These are phyloP conservation scores for Danio aesculapii DNA, from an alignment of 2,797 vertebrate genomes.

Conservation along the genomic window DNA sequence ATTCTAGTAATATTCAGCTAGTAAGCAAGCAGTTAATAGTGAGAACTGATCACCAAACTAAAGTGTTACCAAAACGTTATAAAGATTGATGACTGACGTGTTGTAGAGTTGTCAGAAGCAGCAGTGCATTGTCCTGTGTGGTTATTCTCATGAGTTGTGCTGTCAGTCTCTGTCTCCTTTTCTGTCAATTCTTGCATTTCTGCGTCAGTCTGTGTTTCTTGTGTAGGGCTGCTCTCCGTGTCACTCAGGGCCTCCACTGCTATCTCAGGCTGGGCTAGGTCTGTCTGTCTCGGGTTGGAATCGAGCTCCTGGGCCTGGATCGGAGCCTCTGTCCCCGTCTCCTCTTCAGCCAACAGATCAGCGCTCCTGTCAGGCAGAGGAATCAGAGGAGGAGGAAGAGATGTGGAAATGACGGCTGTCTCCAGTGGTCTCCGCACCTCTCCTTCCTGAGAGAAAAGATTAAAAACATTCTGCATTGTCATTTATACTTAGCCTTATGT, in stretches of 20 bases:
- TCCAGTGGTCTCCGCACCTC: slow-evolving; percentile 82
- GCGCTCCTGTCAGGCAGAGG: slow-evolving; percentile 78
- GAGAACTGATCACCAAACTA: too few relatives aligned
- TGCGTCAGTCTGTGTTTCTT: slow-evolving; percentile 57
- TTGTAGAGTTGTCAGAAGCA: not conserved
- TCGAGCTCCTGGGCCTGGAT: slow-evolving; percentile 74
- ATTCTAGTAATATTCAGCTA: too few relatives aligned
- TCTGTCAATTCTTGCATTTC: slow-evolving; percentile 54
- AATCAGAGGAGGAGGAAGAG: slow-evolving; percentile 86
- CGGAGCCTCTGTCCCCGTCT: slow-evolving; percentile 76
- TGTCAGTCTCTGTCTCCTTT: slow-evolving; percentile 56
- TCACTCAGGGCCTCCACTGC: slow-evolving; percentile 79
- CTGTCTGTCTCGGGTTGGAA: slow-evolving; percentile 59
- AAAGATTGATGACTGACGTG: slow-evolving; percentile 18
- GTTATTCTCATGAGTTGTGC: slow-evolving; percentile 56
- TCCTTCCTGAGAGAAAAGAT: slow-evolving; percentile 76
- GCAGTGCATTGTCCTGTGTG: slow-evolving; percentile 28
- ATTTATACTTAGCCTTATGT: not conserved
- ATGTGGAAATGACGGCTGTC: slow-evolving; percentile 57
- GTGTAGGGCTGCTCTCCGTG: slow-evolving; percentile 67
- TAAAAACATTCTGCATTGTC: not conserved
- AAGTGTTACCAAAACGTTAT: too few relatives aligned
- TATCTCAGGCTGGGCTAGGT: slow-evolving; percentile 74
- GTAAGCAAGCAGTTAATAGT: too few relatives aligned
- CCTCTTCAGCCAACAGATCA: slow-evolving; percentile 73